Base-by-base conservation (phyloP, 2,888 invertebrate species). In the Pseudolycoriella hygida region DNA sequence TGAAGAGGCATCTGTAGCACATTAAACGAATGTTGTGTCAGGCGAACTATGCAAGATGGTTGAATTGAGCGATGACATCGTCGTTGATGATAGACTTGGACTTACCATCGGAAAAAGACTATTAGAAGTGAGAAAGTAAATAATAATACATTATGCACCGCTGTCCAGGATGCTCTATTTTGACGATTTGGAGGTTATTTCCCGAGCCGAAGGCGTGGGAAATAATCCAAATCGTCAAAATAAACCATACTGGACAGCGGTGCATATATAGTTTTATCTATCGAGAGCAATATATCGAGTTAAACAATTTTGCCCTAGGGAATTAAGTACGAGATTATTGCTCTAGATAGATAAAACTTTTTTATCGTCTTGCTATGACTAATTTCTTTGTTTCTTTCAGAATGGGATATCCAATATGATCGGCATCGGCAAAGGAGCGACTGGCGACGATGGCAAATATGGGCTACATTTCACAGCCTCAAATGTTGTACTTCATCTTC, bases 51-150 rank as follows among this genome's bases (percentile, higher is more conserved):
- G 59, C 51, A 50, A 63, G 5, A 46, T 58, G 1, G 55, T 60
- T 1, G 52, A 54, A 19, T 60, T 77, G 38, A 50, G 56, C 8
- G 64, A 68, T 34, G 83, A 88, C 54, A 67, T 82, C n/a, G 54
- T 89, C 37, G 55, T 84, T 2, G 94, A 96, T 60, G 93, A 97
- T 58, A 67, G 92, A 52, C 72, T 69, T 25, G 60, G 75, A 8
- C 59, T 82, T 50, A 88, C 90, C 1, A 85, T 97, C 49, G 96
- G 96, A 2, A 78, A 79, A 55, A 67, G 94, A 45, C 53, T 83
- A 40, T 50, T 74, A 42, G 77, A 83, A 37, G 76, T 79, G 2
- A 75, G 73, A 53, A 60, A 59, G 45, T 54, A n/a, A n/a, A n/a
- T n/a, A n/a, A n/a, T n/a, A n/a, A n/a, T n/a, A n/a, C n/a, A n/a